These are phyloP conservation scores for Pogonocherus hispidulus DNA, from an alignment of 2,888 invertebrate genomes.

Conservation along the genomic window DNA sequence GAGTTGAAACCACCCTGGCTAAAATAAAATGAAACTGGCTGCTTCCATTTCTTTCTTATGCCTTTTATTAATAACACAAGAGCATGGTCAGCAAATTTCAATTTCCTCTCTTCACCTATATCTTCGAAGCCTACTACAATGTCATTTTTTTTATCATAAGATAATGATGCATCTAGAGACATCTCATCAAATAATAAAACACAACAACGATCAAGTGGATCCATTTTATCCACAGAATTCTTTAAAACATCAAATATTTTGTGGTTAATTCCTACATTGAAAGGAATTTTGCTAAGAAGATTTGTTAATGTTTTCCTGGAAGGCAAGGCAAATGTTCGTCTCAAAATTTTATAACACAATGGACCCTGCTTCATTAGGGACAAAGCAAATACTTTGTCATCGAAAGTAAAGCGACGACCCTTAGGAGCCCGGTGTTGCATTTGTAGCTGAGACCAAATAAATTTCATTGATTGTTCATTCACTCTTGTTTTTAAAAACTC, in stretches of 20 bases:
- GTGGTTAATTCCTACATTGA: not conserved
- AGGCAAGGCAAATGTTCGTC: not conserved
- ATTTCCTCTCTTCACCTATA: not conserved
- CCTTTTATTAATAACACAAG: not conserved
- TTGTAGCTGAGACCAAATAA: not conserved
- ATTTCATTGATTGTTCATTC: not conserved
- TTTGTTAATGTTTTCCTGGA: not conserved
- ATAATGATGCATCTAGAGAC: not conserved
- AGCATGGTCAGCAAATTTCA: slow-evolving; percentile 9
- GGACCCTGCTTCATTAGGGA: not conserved
- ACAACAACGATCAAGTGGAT: not conserved
- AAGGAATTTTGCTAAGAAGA: not conserved
- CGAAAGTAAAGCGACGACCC: not conserved
- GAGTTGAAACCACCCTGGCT: not conserved
- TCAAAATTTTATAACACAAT: too few relatives aligned
- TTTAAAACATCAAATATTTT: not conserved
- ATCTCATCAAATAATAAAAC: not conserved
- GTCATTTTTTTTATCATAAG: not conserved
- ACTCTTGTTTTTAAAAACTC: not conserved
- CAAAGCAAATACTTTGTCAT: not conserved
- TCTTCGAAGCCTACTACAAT: not conserved
- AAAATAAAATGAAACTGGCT: not conserved
- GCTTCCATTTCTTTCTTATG: slow-evolving; percentile 1
- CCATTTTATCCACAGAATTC: not conserved
- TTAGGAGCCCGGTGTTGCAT: not conserved